Conservation (phyloP, 2,113 vertebrate species). For the Hydropotes inermis region DNA sequence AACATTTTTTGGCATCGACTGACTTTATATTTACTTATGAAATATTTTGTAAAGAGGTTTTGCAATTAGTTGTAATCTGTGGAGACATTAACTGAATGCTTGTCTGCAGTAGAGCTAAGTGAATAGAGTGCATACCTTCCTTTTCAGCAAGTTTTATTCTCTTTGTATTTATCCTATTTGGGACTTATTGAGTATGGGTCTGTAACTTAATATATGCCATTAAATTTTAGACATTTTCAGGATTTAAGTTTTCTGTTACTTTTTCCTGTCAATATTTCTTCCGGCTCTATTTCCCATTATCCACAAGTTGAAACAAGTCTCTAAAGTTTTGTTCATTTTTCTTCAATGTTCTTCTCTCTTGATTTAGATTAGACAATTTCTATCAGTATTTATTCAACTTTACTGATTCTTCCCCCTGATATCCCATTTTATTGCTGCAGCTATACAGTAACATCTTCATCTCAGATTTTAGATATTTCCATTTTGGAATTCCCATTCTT, state of each 20-base stretch:
- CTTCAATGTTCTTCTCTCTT: background rate
- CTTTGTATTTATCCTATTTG: background rate
- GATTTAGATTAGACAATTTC: background rate
- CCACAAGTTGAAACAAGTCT: background rate
- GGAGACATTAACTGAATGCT: background rate
- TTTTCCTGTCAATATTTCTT: background rate
- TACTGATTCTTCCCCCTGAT: background rate
- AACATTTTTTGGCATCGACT: background rate
- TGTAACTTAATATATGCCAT: background rate
- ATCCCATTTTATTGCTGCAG: background rate
- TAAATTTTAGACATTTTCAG: background rate
- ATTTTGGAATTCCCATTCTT: background rate
- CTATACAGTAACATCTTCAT: background rate
- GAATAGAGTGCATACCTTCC: too few species aligned
- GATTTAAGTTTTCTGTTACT: background rate
- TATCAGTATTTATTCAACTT: background rate
- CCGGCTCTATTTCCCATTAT: background rate
- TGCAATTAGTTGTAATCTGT: background rate
- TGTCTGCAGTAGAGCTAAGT: background rate
- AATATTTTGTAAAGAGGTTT: background rate
- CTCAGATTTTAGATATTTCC: background rate
- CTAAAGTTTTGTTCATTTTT: background rate
- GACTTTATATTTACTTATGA: background rate
- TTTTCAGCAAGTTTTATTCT: background rate
- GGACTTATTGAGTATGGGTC: background rate